A percentile compares a stretch with the other conserved stretches of the same genome.
Evolutionary conservation across 2,888 invertebrate genomes (phyloP).

Genomic region (Caenorhabditis doughertyi): DNA sequence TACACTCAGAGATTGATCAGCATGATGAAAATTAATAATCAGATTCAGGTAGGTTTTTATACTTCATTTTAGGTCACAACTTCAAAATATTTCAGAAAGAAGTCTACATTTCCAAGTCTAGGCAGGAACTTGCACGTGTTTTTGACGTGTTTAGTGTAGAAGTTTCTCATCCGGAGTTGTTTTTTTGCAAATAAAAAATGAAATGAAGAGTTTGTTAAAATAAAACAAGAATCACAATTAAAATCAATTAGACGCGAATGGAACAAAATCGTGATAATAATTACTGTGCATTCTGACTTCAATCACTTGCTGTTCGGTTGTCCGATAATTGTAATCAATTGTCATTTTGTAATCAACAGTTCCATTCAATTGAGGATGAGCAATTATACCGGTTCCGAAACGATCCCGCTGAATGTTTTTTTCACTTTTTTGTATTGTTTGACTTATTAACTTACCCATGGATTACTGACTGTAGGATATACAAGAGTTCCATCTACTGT

Average conservation of each 20-base stretch:
- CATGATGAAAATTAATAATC: conserved; percentile 66
- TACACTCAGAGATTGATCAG: conserved; percentile 61
- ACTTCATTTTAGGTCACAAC: too few relatives aligned
- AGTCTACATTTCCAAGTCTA: conserved; percentile 24
- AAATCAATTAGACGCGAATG: neutral
- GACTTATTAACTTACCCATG: too few relatives aligned
- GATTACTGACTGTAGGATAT: too few relatives aligned
- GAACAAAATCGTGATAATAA: neutral
- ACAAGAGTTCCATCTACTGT: neutral
- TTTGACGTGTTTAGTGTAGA: conserved; percentile 63
- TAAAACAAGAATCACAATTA: neutral
- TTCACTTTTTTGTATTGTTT: too few relatives aligned
- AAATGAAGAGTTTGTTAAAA: neutral
- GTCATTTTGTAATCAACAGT: neutral
- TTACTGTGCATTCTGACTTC: neutral
- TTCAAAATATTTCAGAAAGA: conserved; percentile 55
- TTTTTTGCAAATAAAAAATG: too few relatives aligned
- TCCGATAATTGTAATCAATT: neutral
- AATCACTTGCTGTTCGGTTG: neutral
- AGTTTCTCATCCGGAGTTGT: conserved; percentile 45
- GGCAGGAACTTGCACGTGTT: conserved; percentile 51
- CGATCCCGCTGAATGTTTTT: neutral
- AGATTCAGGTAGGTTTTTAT: conserved; percentile 52
- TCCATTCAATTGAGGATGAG: neutral
- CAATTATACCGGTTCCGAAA: neutral